Evolutionary conservation across 2,888 invertebrate species (phyloP).

Genomic region (Xestia c-nigrum): DNA sequence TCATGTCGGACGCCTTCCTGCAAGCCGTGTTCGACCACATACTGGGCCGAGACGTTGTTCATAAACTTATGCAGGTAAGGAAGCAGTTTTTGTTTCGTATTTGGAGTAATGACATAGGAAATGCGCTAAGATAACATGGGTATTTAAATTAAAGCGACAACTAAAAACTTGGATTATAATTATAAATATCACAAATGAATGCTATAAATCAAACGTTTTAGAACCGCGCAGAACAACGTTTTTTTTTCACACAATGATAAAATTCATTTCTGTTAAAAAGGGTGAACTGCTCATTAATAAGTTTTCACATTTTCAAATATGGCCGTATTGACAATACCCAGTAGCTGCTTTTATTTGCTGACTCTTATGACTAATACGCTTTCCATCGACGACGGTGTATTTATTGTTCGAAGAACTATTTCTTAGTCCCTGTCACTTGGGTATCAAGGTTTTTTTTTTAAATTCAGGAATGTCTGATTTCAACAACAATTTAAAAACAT

Average conservation of each 20-base stretch:
- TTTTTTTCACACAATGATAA: not conserved
- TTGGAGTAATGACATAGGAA: not conserved
- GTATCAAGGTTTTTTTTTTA: not conserved
- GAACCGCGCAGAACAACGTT: not conserved
- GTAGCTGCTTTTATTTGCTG: not conserved
- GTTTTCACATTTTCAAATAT: not conserved
- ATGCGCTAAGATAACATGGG: not conserved
- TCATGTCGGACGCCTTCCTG: constrained; percentile 95
- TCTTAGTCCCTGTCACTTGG: not conserved
- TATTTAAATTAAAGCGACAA: not conserved
- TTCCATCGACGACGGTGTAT: too few species aligned
- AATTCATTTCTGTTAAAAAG: not conserved
- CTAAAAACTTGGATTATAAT: not conserved
- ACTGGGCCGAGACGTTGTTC: constrained; percentile 95
- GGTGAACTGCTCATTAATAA: not conserved
- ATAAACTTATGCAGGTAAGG: constrained; percentile 95
- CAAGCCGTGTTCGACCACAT: constrained; percentile 97
- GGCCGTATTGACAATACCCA: not conserved
- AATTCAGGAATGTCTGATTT: not conserved
- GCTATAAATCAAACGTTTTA: too few species aligned
- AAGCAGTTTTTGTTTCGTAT: not conserved
- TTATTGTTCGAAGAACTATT: too few species aligned
- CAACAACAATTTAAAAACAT: not conserved
- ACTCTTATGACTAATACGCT: not conserved
- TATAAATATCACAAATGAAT: too few species aligned